Evolutionary conservation across 2,113 vertebrate genomes (phyloP), one percentile per base, ranked within the genome.

Genomic region (Anser brachyrhynchus): DNA sequence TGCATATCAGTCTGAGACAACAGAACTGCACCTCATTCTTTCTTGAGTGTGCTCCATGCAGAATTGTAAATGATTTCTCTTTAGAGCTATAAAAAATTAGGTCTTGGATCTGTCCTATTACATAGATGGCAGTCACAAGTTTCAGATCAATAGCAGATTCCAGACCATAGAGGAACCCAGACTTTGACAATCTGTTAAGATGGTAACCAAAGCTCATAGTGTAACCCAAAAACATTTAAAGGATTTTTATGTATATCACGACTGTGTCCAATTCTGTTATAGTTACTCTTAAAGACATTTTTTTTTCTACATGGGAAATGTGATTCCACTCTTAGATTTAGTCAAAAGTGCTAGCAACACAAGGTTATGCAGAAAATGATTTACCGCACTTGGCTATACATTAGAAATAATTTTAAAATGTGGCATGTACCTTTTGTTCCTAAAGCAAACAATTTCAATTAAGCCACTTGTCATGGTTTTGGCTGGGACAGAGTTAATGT

Each of bases 161-260:
- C 25, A 89, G 22, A 61, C 4, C 18, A 20, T 9, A 13, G 41
- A 64, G 41, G 4, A 19, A 25, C 22, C 11, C n/a, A 70, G 23
- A 44, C 29, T 39, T 49, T 61, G 15, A 20, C 4, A 58, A 3
- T 44, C 7, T 9, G 16, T 22, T 35, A 23, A 25, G 9, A 51
- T 33, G 16, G 25, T 3, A 89, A 23, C 25, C 22, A 69, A 61
- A 89, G 7, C 6, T 78, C 0, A 0, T 11, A 4, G 10, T 7
- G 16, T 13, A 69, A 57, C 17, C 23, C 22, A n/a, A 72, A 94
- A 64, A 39, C 3, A 74, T 35, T 43, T 33, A 33, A 81, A 87
- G 1, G 1, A 84, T 84, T 62, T 49, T 66, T 52, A n/a, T 28
- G 51, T 20, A 3, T 9, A 58, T 46, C 35, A 78, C 31, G 43